Conservation (phyloP, 2,113 vertebrate species). For the Coturnix japonica region DNA sequence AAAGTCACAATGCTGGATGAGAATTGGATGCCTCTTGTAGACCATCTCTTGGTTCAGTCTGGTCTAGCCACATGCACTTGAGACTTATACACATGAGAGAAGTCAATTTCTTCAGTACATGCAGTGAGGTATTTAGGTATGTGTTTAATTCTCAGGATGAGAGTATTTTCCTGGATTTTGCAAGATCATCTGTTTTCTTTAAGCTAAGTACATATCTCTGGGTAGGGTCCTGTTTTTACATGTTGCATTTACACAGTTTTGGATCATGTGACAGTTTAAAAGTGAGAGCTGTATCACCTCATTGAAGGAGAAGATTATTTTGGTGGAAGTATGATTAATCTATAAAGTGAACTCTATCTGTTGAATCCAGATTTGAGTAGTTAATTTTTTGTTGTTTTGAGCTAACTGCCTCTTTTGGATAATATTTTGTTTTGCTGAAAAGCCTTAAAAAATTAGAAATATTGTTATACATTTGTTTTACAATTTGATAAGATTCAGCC, state of each 20-base stretch:
- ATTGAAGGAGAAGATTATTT: background rate
- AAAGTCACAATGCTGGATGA: background rate
- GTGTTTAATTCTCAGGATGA: background rate
- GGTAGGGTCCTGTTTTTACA: background rate
- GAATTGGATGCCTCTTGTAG: background rate
- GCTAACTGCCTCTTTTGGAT: background rate
- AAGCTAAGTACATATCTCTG: background rate
- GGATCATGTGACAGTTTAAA: background rate
- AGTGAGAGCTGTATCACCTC: background rate
- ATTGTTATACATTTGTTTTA: background rate
- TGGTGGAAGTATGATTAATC: background rate
- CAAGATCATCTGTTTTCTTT: background rate
- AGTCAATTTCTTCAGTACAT: background rate
- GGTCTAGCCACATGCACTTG: fast-evolving
- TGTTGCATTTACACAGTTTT: background rate
- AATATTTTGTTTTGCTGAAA: background rate
- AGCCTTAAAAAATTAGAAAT: background rate
- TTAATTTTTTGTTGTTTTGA: background rate
- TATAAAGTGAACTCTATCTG: background rate
- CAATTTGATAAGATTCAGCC: background rate
- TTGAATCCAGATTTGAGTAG: background rate
- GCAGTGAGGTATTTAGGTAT: background rate
- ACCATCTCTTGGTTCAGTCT: background rate
- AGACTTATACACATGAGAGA: background rate
- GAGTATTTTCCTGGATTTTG: background rate